phyloP scores from a whole-genome alignment of 2,888 invertebrate genomes.

The Scaptodrosophila latifasciaeformis region DNA sequence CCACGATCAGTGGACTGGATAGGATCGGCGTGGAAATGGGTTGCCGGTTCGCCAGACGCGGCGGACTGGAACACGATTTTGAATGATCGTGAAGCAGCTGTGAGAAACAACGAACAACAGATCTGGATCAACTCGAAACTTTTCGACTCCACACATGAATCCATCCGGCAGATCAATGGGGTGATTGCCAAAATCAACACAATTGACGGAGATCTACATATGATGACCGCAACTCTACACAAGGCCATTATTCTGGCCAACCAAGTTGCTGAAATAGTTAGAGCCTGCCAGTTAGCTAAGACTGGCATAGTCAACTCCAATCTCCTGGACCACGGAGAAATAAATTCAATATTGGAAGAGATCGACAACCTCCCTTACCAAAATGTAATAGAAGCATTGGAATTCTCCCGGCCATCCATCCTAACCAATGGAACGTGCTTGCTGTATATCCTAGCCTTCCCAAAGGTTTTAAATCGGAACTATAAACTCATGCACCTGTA shows the following conservation, averaged over 20 bases:
- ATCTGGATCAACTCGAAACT: neutral
- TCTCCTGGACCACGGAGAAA: no score
- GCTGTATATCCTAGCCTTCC: no score
- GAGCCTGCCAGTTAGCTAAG: no score
- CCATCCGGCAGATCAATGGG: neutral
- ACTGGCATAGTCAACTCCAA: no score
- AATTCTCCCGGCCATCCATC: neutral
- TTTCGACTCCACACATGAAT: neutral
- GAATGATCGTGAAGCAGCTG: neutral
- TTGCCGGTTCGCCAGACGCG: no score
- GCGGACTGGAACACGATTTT: neutral
- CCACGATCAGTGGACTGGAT: neutral
- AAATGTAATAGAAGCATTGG: neutral
- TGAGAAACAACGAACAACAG: neutral
- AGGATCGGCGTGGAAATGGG: neutral
- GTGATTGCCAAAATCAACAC: neutral
- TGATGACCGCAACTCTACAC: no score
- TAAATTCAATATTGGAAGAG: no score
- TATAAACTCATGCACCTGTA: no score
- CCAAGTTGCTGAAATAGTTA: neutral
- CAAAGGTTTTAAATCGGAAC: no score
- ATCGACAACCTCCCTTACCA: no score
- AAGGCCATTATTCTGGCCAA: no score
- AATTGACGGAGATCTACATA: no score
- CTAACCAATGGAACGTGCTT: neutral